Conservation (phyloP, 1,140 invertebrate species). For the Grapholita molesta region DNA sequence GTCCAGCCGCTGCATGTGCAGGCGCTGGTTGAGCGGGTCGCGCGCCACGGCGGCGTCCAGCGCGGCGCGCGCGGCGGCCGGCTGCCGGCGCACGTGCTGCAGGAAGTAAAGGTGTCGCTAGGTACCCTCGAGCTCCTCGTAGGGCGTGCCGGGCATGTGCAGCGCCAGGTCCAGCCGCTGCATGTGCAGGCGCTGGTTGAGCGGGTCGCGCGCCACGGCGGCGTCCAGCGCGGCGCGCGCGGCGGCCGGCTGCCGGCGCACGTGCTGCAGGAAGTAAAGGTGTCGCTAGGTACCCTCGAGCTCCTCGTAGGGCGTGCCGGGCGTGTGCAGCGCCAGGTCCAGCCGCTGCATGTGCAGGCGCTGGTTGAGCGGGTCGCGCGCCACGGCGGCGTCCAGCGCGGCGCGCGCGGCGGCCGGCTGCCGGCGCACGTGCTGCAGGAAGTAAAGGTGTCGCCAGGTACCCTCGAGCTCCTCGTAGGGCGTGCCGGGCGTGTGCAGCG, state of each 20-base stretch:
- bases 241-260: slow-evolving; percentile 81
- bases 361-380: slow-evolving; percentile 78
- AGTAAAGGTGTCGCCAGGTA: slow-evolving; percentile 55
- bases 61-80: slow-evolving; percentile 83
- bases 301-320: slow-evolving; percentile 5
- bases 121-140: slow-evolving; percentile 46
- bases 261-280: slow-evolving; percentile 84
- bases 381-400: slow-evolving; percentile 80
- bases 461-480: slow-evolving; percentile 54
- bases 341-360: slow-evolving; percentile 91
- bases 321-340: slow-evolving; percentile 85
- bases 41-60: slow-evolving; percentile 83
- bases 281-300: slow-evolving; percentile 63
- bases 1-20: slow-evolving; percentile 95
- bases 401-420: slow-evolving; percentile 82
- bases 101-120: slow-evolving; percentile 86
- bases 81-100: slow-evolving; percentile 85
- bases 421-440: slow-evolving; percentile 78
- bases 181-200: slow-evolving; percentile 86
- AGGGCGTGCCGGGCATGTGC: slow-evolving; percentile 40
- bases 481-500: slow-evolving; percentile 80
- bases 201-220: slow-evolving; percentile 76
- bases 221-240: slow-evolving; percentile 82
- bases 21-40: slow-evolving; percentile 86
- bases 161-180: slow-evolving; percentile 93